These are phyloP conservation scores for Neria commutata DNA, from an alignment of 2,888 invertebrate genomes.

Conservation along the genomic window DNA sequence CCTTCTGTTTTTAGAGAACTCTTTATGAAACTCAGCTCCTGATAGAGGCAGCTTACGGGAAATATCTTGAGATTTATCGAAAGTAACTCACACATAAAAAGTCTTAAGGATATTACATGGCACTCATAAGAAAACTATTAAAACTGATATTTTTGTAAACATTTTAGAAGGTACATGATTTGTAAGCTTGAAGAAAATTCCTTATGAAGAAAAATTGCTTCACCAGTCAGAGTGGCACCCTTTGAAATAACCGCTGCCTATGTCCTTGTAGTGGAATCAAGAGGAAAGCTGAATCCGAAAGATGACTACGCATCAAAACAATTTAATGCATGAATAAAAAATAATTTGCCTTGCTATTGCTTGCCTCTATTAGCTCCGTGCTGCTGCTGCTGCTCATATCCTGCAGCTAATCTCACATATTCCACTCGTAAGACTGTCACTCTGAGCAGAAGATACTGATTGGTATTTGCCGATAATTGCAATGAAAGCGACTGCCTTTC, in stretches of 20 bases:
- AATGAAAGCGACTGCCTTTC: constrained; percentile 1
- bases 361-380: constrained; percentile 1
- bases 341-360: constrained; percentile 51
- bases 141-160: too few relatives aligned
- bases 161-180: background rate
- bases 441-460: background rate
- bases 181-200: constrained; percentile 6
- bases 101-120: too few relatives aligned
- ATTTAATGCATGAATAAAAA: constrained; percentile 61
- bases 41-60: too few relatives aligned
- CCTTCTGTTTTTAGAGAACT: too few relatives aligned
- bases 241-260: constrained; percentile 18
- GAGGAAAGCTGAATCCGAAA: constrained; percentile 9
- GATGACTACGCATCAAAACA: constrained; percentile 54
- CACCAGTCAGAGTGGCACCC: constrained; percentile 1
- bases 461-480: background rate
- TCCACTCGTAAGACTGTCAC: too few relatives aligned
- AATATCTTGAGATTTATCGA: too few relatives aligned
- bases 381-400: background rate
- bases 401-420: constrained; percentile 6
- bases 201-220: background rate
- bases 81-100: too few relatives aligned
- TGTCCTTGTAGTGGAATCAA: too few relatives aligned
- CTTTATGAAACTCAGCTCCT: too few relatives aligned
- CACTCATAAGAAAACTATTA: too few relatives aligned